Conservation (phyloP, 2,888 invertebrate species). For the Lasioglossum oenotherae region DNA sequence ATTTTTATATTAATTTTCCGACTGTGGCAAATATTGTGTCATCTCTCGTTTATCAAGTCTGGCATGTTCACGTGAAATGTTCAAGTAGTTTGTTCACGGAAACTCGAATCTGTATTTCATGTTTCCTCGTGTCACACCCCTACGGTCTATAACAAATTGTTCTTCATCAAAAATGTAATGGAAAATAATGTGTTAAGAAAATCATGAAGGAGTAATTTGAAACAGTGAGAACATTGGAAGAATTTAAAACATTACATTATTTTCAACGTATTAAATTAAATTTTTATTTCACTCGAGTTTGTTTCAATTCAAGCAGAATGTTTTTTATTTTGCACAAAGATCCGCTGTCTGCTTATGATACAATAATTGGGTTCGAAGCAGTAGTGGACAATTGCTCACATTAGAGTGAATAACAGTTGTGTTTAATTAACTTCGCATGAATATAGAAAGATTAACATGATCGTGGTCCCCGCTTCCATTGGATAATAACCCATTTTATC, state of each 20-base stretch:
- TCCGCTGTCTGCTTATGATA: no score
- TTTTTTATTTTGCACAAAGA: no score
- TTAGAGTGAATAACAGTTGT: not conserved
- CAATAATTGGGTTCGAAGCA: no score
- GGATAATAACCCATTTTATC: not conserved
- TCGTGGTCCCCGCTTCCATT: not conserved
- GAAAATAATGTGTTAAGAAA: not conserved
- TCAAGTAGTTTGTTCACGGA: not conserved
- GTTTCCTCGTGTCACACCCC: no score
- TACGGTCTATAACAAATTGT: not conserved
- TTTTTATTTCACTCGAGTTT: no score
- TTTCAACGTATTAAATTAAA: no score
- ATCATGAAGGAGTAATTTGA: no score
- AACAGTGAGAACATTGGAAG: no score
- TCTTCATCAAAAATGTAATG: not conserved
- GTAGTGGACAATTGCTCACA: no score
- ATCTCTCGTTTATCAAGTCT: not conserved
- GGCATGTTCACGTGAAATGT: not conserved
- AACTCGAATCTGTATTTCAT: no score
- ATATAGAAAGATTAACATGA: not conserved
- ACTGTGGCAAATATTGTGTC: not conserved
- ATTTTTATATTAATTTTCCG: not conserved
- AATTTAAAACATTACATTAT: no score
- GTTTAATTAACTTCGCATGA: not conserved
- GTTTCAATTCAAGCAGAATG: no score